Conservation (phyloP, 2,888 invertebrate genomes). For the Vanessa cardui region DNA sequence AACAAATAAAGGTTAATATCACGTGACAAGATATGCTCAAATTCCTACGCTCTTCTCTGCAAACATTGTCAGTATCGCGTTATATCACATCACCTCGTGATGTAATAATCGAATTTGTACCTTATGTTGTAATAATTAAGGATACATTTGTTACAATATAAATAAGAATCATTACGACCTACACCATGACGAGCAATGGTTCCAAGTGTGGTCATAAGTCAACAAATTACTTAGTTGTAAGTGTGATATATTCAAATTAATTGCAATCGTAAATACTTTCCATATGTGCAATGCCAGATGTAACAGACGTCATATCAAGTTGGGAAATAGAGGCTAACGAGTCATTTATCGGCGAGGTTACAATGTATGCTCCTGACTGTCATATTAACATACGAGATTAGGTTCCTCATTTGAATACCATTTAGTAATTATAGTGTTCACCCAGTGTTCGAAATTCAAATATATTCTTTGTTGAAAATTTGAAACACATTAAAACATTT, state of each 20-base stretch:
- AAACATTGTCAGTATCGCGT: slow-evolving; percentile 37
- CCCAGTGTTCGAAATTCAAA: no score
- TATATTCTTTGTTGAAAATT: no score
- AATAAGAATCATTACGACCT: slow-evolving; percentile 18
- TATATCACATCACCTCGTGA: slow-evolving; percentile 35
- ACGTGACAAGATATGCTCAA: slow-evolving; percentile 21
- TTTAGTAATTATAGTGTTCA: no score
- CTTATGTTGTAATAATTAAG: slow-evolving; percentile 25
- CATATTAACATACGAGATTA: no score
- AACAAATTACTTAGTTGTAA: slow-evolving; percentile 7
- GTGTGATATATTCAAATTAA: slow-evolving; percentile 3
- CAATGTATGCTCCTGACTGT: neutral
- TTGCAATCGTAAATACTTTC: neutral
- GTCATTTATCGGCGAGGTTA: neutral
- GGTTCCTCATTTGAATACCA: no score
- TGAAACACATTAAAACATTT: no score
- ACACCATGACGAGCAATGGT: slow-evolving; percentile 33
- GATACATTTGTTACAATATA: neutral
- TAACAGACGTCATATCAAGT: neutral
- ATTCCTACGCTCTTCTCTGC: slow-evolving; percentile 35
- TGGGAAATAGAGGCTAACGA: slow-evolving; percentile 2
- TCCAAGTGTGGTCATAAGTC: slow-evolving; percentile 3
- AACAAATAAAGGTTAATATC: slow-evolving; percentile 34
- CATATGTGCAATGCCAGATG: neutral
- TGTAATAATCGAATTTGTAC: slow-evolving; percentile 31